A percentile compares a stretch with the other conserved stretches of the same genome.
These are phyloP conservation scores for Exocentrus adspersus DNA, from an alignment of 2,888 invertebrate species.

Conservation along the genomic window DNA sequence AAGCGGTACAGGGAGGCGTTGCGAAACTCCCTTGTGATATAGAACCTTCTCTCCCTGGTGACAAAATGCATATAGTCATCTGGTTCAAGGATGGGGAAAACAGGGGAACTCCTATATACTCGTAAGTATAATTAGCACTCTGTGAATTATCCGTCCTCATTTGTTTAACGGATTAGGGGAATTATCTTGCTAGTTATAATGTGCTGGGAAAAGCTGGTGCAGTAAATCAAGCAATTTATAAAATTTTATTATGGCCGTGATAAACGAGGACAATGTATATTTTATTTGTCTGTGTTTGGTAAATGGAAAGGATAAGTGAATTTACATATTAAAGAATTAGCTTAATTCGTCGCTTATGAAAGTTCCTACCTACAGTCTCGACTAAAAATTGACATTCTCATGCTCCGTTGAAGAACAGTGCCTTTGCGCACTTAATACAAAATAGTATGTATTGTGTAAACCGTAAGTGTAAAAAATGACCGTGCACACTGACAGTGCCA, in stretches of 20 bases:
- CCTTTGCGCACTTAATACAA: no score
- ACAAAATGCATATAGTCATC: conserved; percentile 71
- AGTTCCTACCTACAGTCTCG: no score
- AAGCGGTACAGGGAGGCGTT: conserved; percentile 69
- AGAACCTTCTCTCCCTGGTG: conserved; percentile 66
- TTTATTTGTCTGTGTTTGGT: not conserved
- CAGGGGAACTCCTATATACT: conserved; percentile 69
- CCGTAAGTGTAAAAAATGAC: no score
- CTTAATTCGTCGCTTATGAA: no score
- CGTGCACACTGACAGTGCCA: no score
- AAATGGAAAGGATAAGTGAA: no score
- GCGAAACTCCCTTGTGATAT: conserved; percentile 72
- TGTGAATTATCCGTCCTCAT: conserved; percentile 1
- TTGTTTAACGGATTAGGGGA: conserved; percentile 6
- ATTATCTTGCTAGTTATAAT: conserved; percentile 3
- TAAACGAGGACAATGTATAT: not conserved
- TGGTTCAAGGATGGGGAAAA: conserved; percentile 72
- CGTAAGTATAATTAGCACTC: conserved; percentile 63
- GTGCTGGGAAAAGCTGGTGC: not conserved
- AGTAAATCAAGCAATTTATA: not conserved
- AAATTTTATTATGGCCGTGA: not conserved
- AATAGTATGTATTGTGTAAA: no score
- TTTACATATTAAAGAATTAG: no score
- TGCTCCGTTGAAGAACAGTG: no score
- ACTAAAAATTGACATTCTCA: no score